A percentile compares a stretch with the other conserved stretches of the same genome.
These are phyloP conservation scores for Eubasilissa splendida DNA, from an alignment of 2,888 invertebrate genomes.

Conservation along the genomic window DNA sequence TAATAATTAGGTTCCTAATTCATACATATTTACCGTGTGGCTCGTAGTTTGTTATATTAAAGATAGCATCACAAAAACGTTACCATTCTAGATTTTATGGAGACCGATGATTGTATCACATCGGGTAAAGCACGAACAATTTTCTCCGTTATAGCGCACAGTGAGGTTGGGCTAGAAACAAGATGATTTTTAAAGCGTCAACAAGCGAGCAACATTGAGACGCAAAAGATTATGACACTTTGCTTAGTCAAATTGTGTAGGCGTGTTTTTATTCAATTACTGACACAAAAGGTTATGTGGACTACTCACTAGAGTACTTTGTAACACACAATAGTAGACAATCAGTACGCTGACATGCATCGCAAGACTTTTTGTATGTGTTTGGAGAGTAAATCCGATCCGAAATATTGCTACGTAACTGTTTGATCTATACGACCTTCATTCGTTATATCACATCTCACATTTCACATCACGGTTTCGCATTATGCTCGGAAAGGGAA, in stretches of 20 bases:
- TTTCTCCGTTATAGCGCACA: too few species aligned
- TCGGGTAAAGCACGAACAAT: too few species aligned
- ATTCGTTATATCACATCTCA: background rate
- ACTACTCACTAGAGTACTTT: background rate
- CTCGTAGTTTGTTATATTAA: too few species aligned
- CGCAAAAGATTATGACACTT: constrained; percentile 48
- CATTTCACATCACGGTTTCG: background rate
- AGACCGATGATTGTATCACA: too few species aligned
- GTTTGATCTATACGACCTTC: constrained; percentile 23
- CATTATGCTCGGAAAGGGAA: too few species aligned
- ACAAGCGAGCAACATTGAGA: constrained; percentile 17
- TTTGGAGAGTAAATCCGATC: background rate
- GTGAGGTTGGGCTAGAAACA: too few species aligned
- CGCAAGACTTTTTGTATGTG: constrained; percentile 3
- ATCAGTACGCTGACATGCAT: constrained; percentile 24
- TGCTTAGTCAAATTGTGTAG: constrained; percentile 49
- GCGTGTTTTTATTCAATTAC: constrained; percentile 55
- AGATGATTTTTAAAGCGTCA: too few species aligned
- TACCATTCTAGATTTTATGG: too few species aligned
- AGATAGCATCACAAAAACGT: too few species aligned
- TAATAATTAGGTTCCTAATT: too few species aligned
- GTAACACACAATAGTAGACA: constrained; percentile 30
- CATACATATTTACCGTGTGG: too few species aligned
- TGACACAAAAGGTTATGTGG: constrained; percentile 44
- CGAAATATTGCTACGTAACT: constrained; percentile 17